A percentile compares a stretch with the other conserved stretches of the same genome.
phyloP scores from a whole-genome alignment of 2,797 vertebrate species.

The Fistularia commersonii region DNA sequence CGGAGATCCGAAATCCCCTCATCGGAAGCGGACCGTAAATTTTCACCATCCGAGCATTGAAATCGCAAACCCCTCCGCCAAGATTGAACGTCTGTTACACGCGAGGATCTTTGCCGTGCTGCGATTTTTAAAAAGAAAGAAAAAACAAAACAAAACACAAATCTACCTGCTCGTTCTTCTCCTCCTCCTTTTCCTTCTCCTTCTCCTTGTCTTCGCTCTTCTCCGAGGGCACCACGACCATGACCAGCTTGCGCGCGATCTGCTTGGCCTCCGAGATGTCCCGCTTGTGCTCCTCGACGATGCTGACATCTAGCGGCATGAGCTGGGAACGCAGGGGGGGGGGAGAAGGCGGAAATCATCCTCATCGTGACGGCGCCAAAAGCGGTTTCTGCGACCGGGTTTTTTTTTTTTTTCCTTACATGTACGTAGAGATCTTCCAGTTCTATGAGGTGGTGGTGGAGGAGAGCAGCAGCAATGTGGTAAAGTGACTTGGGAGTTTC shows the following conservation, averaged over 20 bases:
- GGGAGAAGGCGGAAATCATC: background rate
- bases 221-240: conserved; percentile 94
- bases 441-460: conserved; percentile 94
- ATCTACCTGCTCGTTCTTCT: conserved; percentile 91
- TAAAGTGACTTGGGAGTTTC: conserved; percentile 96
- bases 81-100: no score
- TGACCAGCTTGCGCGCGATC: conserved; percentile 92
- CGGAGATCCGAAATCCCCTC: no score
- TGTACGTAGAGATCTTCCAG: conserved; percentile 97
- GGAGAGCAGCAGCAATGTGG: conserved; percentile 93
- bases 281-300: conserved; percentile 90
- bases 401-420: conserved; percentile 73
- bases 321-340: conserved; percentile 72
- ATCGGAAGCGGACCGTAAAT: no score
- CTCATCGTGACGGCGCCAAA: background rate
- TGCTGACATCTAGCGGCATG: conserved; percentile 86
- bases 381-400: background rate
- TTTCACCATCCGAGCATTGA: no score
- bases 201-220: conserved; percentile 96
- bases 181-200: conserved; percentile 96
- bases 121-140: no score
- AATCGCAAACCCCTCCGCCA: no score
- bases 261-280: conserved; percentile 94
- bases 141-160: background rate
- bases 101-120: no score